These are phyloP conservation scores for Colinus virginianus DNA, from an alignment of 2,113 vertebrate species.

Conservation along the genomic window DNA sequence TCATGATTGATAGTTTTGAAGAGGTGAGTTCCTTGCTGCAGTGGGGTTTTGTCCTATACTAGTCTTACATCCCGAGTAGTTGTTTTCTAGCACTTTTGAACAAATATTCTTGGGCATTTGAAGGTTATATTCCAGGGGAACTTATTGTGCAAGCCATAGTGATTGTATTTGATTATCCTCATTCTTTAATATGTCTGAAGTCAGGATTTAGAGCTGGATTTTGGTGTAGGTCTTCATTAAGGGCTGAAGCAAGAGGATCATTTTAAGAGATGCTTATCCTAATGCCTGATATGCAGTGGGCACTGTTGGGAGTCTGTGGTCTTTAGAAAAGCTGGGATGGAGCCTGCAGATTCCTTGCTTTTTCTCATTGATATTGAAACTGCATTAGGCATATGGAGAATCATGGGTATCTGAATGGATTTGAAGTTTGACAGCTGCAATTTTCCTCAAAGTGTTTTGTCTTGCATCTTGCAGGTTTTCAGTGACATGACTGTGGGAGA, in stretches of 20 bases:
- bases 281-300: not conserved
- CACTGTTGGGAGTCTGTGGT: not conserved
- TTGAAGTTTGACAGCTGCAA: not conserved
- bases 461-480: conserved; percentile 85
- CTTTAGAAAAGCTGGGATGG: not conserved
- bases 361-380: not conserved
- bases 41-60: not conserved
- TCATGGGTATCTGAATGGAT: not conserved
- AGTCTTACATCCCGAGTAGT: not conserved
- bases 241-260: not conserved
- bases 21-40: conserved; percentile 82
- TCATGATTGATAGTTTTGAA: conserved; percentile 99
- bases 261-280: not conserved
- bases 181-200: not conserved
- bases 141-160: not conserved
- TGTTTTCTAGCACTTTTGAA: not conserved
- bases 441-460: not conserved
- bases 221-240: not conserved
- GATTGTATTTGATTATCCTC: not conserved
- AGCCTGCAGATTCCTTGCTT: not conserved
- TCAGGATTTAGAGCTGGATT: not conserved
- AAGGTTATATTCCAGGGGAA: not conserved
- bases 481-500: conserved; percentile 97
- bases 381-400: not conserved
- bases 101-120: not conserved